phyloP scores from a whole-genome alignment of 2,113 vertebrate genomes.

The Peromyscus maniculatus region DNA sequence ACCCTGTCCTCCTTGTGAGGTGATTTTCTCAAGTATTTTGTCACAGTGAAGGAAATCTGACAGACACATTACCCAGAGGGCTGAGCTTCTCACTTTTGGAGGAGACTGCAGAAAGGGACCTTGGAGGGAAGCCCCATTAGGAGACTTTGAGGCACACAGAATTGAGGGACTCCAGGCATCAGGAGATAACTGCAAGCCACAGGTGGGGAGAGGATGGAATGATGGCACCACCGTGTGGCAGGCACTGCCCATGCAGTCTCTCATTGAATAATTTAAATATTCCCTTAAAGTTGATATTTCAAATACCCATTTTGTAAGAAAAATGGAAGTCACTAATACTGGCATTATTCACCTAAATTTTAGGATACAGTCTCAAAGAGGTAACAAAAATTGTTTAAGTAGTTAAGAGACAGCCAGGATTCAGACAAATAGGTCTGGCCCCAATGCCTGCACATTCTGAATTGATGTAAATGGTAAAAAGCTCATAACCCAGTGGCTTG shows the following conservation, averaged over 20 bases:
- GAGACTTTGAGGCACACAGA: background rate
- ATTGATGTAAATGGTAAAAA: background rate
- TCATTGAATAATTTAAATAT: background rate
- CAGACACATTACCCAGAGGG: background rate
- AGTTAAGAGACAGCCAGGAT: background rate
- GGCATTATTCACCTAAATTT: background rate
- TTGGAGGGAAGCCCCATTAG: background rate
- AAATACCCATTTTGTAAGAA: background rate
- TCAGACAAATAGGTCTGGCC: background rate
- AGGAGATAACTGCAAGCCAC: too few relatives aligned
- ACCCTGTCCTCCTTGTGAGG: background rate
- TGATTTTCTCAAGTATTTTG: background rate
- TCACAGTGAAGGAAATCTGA: background rate
- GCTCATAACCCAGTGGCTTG: background rate
- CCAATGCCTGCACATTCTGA: background rate
- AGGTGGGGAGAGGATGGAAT: background rate
- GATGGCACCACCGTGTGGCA: background rate
- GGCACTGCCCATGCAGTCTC: background rate
- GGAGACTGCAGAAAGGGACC: background rate
- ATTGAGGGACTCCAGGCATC: background rate
- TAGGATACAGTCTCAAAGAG: background rate
- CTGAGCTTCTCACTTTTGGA: background rate
- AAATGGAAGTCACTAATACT: background rate
- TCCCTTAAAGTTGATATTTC: background rate
- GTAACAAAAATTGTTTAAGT: background rate